phyloP scores from a whole-genome alignment of 2,797 vertebrate genomes.

The Sternarchorhynchus goeldii region DNA sequence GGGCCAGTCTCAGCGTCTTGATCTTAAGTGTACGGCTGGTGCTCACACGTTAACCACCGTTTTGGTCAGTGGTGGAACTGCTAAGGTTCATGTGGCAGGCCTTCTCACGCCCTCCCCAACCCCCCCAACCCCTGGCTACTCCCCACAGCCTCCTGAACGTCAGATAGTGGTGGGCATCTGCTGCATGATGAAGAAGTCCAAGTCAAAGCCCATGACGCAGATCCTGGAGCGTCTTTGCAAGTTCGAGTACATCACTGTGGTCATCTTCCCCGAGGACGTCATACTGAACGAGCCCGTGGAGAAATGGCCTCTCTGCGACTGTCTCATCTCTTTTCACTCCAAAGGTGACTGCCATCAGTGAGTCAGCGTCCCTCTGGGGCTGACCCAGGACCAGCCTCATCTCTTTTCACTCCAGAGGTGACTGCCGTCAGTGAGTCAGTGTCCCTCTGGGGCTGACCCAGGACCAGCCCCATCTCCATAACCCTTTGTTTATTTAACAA shows the following conservation, averaged over 20 bases:
- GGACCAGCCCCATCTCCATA: background rate
- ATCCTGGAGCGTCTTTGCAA: constrained; percentile 97
- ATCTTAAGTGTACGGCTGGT: background rate
- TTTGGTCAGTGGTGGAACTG: background rate
- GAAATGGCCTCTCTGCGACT: constrained; percentile 97
- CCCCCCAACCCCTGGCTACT: constrained; percentile 7
- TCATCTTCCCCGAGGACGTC: constrained; percentile 96
- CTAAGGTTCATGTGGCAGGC: background rate
- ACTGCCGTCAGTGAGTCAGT: background rate
- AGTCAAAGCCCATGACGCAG: constrained; percentile 99
- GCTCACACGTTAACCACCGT: background rate
- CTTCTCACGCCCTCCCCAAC: background rate
- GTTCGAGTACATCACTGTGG: constrained; percentile 96
- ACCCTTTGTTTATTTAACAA: background rate
- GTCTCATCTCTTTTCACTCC: constrained; percentile 98
- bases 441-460: background rate
- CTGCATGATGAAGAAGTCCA: constrained; percentile 99
- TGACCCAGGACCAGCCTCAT: background rate
- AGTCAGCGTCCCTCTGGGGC: background rate
- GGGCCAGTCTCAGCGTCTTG: background rate
- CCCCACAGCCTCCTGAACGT: constrained; percentile 86
- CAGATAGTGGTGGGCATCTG: constrained; percentile 98
- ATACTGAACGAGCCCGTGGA: constrained; percentile 96
- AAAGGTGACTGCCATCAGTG: constrained; percentile 79
- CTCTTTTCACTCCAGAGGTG: constrained; percentile 96